A percentile compares a stretch with the other conserved stretches of the same genome.
Evolutionary conservation across 2,888 invertebrate genomes (phyloP).

Genomic region (Baccha elongata): DNA sequence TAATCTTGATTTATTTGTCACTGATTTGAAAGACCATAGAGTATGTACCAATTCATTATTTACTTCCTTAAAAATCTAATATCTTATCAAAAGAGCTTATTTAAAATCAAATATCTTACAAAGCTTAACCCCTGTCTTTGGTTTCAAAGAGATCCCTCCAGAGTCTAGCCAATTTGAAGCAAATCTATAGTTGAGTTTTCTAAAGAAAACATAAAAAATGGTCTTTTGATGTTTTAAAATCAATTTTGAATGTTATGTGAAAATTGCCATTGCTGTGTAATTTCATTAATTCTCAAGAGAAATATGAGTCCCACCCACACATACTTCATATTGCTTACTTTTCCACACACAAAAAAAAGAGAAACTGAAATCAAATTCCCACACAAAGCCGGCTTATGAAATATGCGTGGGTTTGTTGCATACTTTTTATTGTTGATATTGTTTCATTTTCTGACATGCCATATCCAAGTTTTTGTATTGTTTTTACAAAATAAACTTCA

Average conservation of each 20-base stretch:
- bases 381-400: constrained; percentile 5
- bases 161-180: neutral
- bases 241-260: constrained; percentile 43
- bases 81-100: too few species aligned
- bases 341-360: too few species aligned
- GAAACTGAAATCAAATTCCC: neutral
- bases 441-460: neutral
- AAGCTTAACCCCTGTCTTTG: too few species aligned
- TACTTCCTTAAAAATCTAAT: too few species aligned
- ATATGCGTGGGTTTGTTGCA: constrained; percentile 11
- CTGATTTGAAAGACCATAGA: too few species aligned
- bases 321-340: too few species aligned
- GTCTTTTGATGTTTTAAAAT: constrained; percentile 48
- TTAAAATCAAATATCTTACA: too few species aligned
- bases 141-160: too few species aligned
- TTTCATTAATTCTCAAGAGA: constrained; percentile 27
- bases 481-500: neutral
- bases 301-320: neutral
- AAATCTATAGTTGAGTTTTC: constrained; percentile 21
- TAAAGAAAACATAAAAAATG: constrained; percentile 51
- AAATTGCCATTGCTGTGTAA: constrained; percentile 31
- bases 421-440: neutral
- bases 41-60: too few species aligned
- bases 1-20: too few species aligned
- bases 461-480: neutral